Conservation (phyloP, 2,888 invertebrate species). For the Agriopis aurantiaria region DNA sequence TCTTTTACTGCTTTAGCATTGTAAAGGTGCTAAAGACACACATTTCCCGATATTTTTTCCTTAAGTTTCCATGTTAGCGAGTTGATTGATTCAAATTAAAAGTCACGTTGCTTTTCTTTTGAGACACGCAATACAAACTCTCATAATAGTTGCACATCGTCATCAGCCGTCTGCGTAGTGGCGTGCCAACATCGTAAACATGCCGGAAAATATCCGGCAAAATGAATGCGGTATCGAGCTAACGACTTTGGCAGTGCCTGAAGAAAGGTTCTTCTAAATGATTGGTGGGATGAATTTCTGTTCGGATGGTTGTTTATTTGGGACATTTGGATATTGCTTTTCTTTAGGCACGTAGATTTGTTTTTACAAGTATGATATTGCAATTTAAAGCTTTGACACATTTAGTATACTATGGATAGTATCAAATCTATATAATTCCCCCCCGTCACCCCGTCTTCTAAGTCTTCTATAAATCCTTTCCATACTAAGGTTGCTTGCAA, state of each 20-base stretch:
- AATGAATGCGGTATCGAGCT: slow-evolving; percentile 48
- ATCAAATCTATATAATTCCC: no score
- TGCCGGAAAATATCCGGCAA: slow-evolving; percentile 51
- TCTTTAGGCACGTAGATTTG: background rate
- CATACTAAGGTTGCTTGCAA: no score
- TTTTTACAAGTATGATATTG: background rate
- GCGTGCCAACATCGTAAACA: slow-evolving; percentile 67
- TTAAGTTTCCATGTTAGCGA: no score
- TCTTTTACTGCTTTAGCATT: slow-evolving; percentile 31
- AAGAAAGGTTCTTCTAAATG: slow-evolving; percentile 50
- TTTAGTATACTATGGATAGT: no score
- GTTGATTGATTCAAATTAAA: background rate
- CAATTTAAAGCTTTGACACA: no score
- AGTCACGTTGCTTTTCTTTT: background rate
- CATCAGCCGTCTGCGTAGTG: slow-evolving; percentile 47
- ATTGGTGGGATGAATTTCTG: slow-evolving; percentile 15
- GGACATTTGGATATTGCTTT: slow-evolving; percentile 18
- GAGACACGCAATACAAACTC: background rate
- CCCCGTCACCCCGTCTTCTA: no score
- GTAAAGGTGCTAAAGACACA: background rate
- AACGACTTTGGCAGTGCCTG: slow-evolving; percentile 59
- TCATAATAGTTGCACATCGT: slow-evolving; percentile 48
- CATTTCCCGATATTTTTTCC: background rate
- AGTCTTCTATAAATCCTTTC: no score
- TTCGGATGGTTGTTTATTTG: slow-evolving; percentile 16